These are phyloP conservation scores for Periophthalmus modestus DNA, from an alignment of 2,113 vertebrate species.

Conservation along the genomic window DNA sequence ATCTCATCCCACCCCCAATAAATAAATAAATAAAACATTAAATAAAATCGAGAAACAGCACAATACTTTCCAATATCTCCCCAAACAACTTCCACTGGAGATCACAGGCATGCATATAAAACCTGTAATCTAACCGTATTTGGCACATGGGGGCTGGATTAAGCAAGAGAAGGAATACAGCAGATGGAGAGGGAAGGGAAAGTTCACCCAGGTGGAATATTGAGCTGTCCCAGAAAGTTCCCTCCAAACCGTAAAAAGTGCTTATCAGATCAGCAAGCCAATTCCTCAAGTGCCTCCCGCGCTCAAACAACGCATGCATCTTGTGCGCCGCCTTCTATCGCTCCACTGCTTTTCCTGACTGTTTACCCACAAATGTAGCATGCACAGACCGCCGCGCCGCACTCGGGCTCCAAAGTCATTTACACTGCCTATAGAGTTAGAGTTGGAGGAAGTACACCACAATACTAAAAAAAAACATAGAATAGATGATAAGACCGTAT, in stretches of 20 bases:
- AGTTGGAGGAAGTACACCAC: conserved; percentile 13
- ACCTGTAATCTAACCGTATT: conserved; percentile 16
- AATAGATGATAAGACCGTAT: neutral
- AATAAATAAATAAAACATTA: no score
- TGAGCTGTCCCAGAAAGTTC: conserved; percentile 69
- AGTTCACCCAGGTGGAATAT: conserved; percentile 70
- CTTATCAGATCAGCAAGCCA: conserved; percentile 72
- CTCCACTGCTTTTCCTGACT: conserved; percentile 41
- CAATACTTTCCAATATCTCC: neutral
- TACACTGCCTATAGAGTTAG: conserved; percentile 27
- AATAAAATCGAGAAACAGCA: no score
- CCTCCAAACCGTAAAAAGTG: conserved; percentile 57
- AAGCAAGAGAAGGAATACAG: conserved; percentile 11
- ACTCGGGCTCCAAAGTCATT: conserved; percentile 27
- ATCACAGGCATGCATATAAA: conserved; percentile 10
- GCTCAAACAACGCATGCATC: conserved; percentile 63
- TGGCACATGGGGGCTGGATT: conserved; percentile 23
- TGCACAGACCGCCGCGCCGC: conserved; percentile 23
- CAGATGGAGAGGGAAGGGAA: conserved; percentile 8
- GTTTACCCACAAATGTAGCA: conserved; percentile 53
- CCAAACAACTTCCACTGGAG: neutral
- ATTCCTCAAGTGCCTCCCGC: conserved; percentile 69
- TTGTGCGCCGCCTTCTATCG: conserved; percentile 41
- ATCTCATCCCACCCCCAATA: no score
- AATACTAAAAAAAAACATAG: conserved; percentile 11